These are phyloP conservation scores for Dolichotis patagonum DNA, from an alignment of 2,113 vertebrate species.

Conservation along the genomic window DNA sequence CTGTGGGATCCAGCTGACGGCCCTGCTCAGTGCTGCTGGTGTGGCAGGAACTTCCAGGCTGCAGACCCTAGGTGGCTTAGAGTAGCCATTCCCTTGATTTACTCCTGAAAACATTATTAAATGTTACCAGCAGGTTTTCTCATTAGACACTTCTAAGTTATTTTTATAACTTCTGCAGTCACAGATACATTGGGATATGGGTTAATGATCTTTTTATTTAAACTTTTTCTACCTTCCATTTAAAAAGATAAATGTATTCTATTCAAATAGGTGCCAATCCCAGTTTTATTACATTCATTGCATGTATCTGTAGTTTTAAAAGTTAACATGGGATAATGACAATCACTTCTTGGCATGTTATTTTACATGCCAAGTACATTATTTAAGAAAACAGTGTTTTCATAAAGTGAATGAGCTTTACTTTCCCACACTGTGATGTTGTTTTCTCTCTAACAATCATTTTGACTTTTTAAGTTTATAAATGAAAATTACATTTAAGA, in stretches of 20 bases:
- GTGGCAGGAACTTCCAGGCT: not conserved
- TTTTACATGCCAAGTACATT: not conserved
- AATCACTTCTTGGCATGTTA: not conserved
- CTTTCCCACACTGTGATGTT: not conserved
- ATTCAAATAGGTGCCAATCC: not conserved
- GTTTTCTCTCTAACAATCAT: slow-evolving; percentile 4
- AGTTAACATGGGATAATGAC: not conserved
- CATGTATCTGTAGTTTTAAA: not conserved
- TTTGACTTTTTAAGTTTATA: slow-evolving; percentile 52
- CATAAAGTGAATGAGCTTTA: not conserved
- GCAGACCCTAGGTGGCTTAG: not conserved
- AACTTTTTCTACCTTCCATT: not conserved
- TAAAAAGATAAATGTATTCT: not conserved
- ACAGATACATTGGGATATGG: not conserved
- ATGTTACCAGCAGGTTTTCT: not conserved
- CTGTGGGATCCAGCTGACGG: accelerated
- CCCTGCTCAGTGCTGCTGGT: not conserved
- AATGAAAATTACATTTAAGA: slow-evolving; percentile 26
- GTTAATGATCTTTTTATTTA: slow-evolving; percentile 17
- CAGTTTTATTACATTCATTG: slow-evolving; percentile 11
- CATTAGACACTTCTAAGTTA: not conserved
- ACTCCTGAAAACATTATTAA: not conserved
- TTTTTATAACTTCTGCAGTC: not conserved
- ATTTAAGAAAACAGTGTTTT: slow-evolving; percentile 34
- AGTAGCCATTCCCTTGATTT: not conserved